Base-by-base conservation (phyloP, 2,888 invertebrate species). In the Beris chalybata region DNA sequence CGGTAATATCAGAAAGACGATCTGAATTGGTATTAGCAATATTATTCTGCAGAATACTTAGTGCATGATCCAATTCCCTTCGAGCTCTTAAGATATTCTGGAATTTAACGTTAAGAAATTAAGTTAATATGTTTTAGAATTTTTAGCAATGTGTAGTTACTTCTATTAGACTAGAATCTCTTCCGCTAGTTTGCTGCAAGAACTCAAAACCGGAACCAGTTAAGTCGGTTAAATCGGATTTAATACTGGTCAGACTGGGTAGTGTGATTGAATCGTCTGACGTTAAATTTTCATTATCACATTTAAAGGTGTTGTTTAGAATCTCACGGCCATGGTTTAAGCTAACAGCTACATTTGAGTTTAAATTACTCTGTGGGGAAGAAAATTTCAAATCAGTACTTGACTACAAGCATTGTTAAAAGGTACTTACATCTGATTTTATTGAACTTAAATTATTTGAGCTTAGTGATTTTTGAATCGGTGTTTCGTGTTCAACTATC, bases 71-170 rank as follows among this genome's bases (percentile, higher is more conserved):
- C 11, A 61, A 15, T 5, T 50, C 45, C 12, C 31, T 50, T 38
- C 61, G 61, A 12, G 61, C 61, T 38, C 38, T 61, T 22, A 61
- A 50, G n/a, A 61, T 61, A 50, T 50, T 50, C 61, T 61, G 44
- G 3, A 47, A 61, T 50, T 47, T 29, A 32, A 12, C 12, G 4
- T 5, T 12, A 15, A 7, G 9, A 13, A 12, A 59, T 58, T 48
- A 5, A 48, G 15, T 9, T 9, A 31, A n/a, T 56, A 15, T 7
- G 9, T 38, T 38, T 9, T 1, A 3, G 3, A 3, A 9, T 38
- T 38, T 38, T 38, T 9, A 5, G 7, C 1, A 38, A 13, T n/a
- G 5, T 48, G 5, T 9, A 7, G 30, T 57, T 59, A 61, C 61
- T 22, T 61, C 50, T 12, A 61, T 50, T n/a, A 61, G 43, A 38